phyloP scores from a whole-genome alignment of 2,888 invertebrate genomes.

The Epinotia nisella region DNA sequence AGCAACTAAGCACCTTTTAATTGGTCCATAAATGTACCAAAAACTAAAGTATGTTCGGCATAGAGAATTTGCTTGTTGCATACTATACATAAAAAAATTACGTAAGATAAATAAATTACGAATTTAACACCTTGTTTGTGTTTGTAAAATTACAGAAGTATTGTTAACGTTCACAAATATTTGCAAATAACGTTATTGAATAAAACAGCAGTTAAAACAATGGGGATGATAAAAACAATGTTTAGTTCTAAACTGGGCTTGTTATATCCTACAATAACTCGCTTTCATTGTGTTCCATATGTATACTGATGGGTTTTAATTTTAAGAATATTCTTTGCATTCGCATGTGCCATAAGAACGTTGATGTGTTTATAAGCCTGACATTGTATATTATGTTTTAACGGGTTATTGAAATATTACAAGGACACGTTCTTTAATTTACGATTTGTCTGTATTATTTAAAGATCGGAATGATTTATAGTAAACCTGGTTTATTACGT shows the following conservation, averaged over 20 bases:
- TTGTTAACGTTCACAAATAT: neutral
- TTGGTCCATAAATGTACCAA: neutral
- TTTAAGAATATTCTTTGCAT: neutral
- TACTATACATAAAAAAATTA: neutral
- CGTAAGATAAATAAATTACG: too few relatives aligned
- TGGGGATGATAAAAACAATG: neutral
- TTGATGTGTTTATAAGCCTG: conserved; percentile 54
- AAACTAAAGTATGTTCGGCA: neutral
- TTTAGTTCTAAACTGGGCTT: neutral
- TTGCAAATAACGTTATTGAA: neutral
- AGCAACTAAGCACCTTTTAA: neutral
- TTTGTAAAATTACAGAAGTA: neutral
- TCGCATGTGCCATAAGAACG: conserved; percentile 46
- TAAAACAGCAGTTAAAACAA: neutral
- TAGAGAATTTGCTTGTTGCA: neutral
- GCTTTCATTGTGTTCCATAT: neutral
- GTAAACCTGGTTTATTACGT: conserved; percentile 18
- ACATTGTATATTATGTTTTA: conserved; percentile 51
- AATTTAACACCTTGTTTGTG: neutral
- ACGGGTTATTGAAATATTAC: conserved; percentile 48
- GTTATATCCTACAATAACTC: neutral
- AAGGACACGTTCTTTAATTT: conserved; percentile 33
- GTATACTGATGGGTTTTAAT: neutral
- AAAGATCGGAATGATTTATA: conserved; percentile 33
- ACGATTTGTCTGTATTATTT: conserved; percentile 37